Evolutionary conservation across 2,113 vertebrate species (phyloP), one percentile per base, ranked within the genome.

Genomic region (Zapus hudsonius): DNA sequence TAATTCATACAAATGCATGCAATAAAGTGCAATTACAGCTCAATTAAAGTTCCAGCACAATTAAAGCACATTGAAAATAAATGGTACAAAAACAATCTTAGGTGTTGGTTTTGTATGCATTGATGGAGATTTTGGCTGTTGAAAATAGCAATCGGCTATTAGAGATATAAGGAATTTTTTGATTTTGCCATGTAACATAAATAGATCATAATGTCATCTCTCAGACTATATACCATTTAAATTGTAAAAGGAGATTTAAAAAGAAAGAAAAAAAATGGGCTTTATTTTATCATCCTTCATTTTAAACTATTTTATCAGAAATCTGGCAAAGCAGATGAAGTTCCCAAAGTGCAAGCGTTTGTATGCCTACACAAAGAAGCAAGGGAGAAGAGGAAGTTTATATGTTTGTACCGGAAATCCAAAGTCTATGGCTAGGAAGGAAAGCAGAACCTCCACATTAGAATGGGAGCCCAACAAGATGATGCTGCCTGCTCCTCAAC

Each of bases 11-110:
- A 98, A 98, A 98, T 98, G 95, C 81, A 93, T 84, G 95, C 96
- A 98, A 98, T 98, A 98, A 98, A 97, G 94, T 93, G 92, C 96
- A 98, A 98, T 98, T 98, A 98, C 81, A 84, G 47, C 97, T 97
- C 97, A 98, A 97, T 97, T 90, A 95, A 97, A 98, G 78, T 96
- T 84, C 47, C 80, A 95, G 81, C 92, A 92, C 92, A 98, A 97
- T 98, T 98, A 97, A 98, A 97, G 96, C 94, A 94, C 95, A 96
- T 61, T 95, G 95, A 92, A 95, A 96, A 92, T 95, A 96, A 96
- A 95, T 91, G 92, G 67, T 44, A 96, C 69, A 93, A 97, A 96
- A 93, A 93, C 93, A 95, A 97, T 95, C 84, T 93, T 95, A 75
- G 76, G 69, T 94, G 85, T 12, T 94, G 76, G 91, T 96, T 92